Base-by-base conservation (phyloP, 2,888 invertebrate genomes). In the Troides oblongomaculatus region DNA sequence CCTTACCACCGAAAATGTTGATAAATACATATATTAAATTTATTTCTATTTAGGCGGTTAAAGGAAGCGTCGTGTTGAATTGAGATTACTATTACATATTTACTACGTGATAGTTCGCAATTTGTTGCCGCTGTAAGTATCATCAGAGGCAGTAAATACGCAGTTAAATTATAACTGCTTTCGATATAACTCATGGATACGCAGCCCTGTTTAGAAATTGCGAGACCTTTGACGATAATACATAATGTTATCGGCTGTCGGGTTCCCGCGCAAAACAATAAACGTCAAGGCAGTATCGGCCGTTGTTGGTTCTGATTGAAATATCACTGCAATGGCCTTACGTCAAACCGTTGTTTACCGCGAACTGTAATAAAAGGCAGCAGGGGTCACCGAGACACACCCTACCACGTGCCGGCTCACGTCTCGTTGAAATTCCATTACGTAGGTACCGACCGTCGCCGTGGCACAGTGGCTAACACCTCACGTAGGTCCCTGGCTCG, bases 371-470 rank as follows among this genome's bases (percentile, higher is more conserved):
- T 62, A 62, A 75, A 78, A 50, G 68, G 71, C 68, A 71, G 69
- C 73, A 78, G 70, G 74, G 75, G 75, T 78, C 74, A 78, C 30
- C 66, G 76, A 76, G 81, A 77, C 81, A 82, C 81, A 78, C 80
- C 82, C 81, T 75, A 71, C 71, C 77, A 77, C 79, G 79, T 76
- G 74, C 68, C 46, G 64, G 39, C 30, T 70, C 66, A 39, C 60
- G 60, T 63, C 63, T 63, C 60, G 23, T n/a, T 66, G 25, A 63
- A 56, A 56, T 69, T 57, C 43, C 64, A 43, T 65, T 65, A 12
- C 46, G 43, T 61, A 39, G n/a, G 1, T 1, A 5, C 46, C 23
- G 17, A 60, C n/a, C 23, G 17, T 21, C 25, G 23, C 17, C 39
- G 64, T 36, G 14, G 39, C 14, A n/a, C 14, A 50, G 17, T 18